These are phyloP conservation scores for Dysidea cf. avara DNA, from an alignment of 37 sponge, comb jelly and placozoan genomes.

Conservation along the genomic window DNA sequence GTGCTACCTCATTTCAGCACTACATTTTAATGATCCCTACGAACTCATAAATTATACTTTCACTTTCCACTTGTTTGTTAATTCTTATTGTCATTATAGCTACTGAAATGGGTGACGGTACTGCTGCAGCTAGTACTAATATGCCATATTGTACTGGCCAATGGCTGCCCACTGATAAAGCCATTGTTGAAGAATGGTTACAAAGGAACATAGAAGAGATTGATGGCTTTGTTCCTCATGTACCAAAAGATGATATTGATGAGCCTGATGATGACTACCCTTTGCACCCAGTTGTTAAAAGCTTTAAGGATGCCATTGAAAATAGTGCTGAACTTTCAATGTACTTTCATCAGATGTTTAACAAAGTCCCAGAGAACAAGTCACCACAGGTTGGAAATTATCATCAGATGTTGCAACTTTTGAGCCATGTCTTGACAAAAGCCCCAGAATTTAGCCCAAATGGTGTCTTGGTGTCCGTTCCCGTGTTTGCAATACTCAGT, in stretches of 20 bases:
- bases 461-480: constrained; percentile 34
- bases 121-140: too few species aligned
- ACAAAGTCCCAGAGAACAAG: constrained; percentile 5
- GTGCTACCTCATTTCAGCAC: too few species aligned
- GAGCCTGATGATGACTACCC: neutral
- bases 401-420: too few species aligned
- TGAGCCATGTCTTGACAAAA: constrained; percentile 30
- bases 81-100: too few species aligned
- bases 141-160: constrained; percentile 29
- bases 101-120: too few species aligned
- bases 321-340: constrained; percentile 12
- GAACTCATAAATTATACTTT: too few species aligned
- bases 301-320: constrained; percentile 18
- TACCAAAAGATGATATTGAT: neutral
- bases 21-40: too few species aligned
- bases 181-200: constrained; percentile 22
- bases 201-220: constrained; percentile 25
- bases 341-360: constrained; percentile 26
- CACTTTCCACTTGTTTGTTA: too few species aligned
- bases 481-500: constrained; percentile 43
- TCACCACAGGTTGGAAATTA: constrained; percentile 35
- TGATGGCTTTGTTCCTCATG: constrained; percentile 10
- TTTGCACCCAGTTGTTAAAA: constrained; percentile 7
- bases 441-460: constrained; percentile 21
- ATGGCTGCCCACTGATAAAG: constrained; percentile 40